Base-by-base conservation (phyloP, 2,113 vertebrate species). In the Anoura caudifer region DNA sequence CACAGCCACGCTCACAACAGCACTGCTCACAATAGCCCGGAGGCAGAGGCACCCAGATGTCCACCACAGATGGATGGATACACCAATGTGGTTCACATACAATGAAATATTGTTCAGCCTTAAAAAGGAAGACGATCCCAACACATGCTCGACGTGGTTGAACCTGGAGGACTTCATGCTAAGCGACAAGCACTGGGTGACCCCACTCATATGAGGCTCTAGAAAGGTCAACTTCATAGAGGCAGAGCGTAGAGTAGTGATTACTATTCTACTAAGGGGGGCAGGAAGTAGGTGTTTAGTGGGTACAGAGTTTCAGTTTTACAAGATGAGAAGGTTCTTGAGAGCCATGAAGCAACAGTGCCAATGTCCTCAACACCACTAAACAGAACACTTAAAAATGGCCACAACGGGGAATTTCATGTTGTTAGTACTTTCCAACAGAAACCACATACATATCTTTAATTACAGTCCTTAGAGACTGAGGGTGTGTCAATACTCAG, bases 191-290 rank as follows among this genome's bases (percentile, higher is more conserved):
- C 33, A 33, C 10, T 3, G 1, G 15, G 26, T 3, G 45, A 56
- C 6, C 31, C 67, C 73, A 47, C 6, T 3, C 47, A 3, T 0
- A 22, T 0, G 17, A 72, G 17, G 67, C 2, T 4, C 41, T 47
- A 9, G 59, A 12, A 28, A 1, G 38, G 61, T 13, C 61, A 73
- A 5, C 15, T 12, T 28, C 36, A 19, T 0, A 36, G 14, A 20
- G 28, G 43, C 6, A 10, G 73, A 56, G 31, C 75, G 15, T 2
- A 17, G 17, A 26, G 22, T 10, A 33, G 84, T 33, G 28, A 54
- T 16, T 36, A 28, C 36, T 61, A 41, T 52, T 52, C 50, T 52
- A 52, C 17, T 28, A 26, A 1, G 33, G 47, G 4, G 12, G 1
- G 22, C 1, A 36, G 45, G 5, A 7, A 38, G 38, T 0, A 38